phyloP scores from a whole-genome alignment of 2,113 vertebrate genomes.

The Oryzias melastigma region DNA sequence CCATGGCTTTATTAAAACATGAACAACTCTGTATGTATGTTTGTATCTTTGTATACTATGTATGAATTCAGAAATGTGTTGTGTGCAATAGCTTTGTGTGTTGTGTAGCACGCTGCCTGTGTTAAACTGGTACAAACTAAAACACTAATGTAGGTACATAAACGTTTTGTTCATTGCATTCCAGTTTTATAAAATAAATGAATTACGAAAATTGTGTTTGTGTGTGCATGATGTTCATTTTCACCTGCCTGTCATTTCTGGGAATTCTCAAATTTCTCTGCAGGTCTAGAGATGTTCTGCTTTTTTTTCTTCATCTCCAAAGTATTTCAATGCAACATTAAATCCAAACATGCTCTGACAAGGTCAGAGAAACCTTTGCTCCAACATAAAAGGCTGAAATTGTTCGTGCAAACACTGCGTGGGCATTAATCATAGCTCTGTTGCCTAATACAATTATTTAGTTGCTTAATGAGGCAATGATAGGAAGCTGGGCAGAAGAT shows the following conservation, averaged over 20 bases:
- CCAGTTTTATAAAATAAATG: constrained; percentile 74
- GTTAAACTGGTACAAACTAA: constrained; percentile 79
- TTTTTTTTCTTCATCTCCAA: constrained; percentile 30
- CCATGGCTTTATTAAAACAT: constrained; percentile 58
- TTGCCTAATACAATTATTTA: constrained; percentile 47
- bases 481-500: constrained; percentile 42
- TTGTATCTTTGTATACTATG: constrained; percentile 74
- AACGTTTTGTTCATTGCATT: constrained; percentile 74
- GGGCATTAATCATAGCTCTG: constrained; percentile 46
- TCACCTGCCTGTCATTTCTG: constrained; percentile 4
- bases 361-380: constrained; percentile 56
- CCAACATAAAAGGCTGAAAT: constrained; percentile 61
- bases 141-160: constrained; percentile 84
- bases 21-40: constrained; percentile 64
- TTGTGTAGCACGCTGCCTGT: constrained; percentile 80
- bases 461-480: constrained; percentile 31
- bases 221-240: constrained; percentile 2
- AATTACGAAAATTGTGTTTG: constrained; percentile 42
- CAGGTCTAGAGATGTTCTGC: constrained; percentile 41
- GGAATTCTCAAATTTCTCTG: constrained; percentile 11
- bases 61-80: constrained; percentile 74
- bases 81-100: constrained; percentile 83
- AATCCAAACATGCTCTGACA: constrained; percentile 73
- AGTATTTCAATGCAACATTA: constrained; percentile 35
- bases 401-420: constrained; percentile 41